A percentile compares a stretch with the other conserved stretches of the same genome.
These are phyloP conservation scores for Antheraea yamamai DNA, from an alignment of 2,888 invertebrate genomes.

Conservation along the genomic window DNA sequence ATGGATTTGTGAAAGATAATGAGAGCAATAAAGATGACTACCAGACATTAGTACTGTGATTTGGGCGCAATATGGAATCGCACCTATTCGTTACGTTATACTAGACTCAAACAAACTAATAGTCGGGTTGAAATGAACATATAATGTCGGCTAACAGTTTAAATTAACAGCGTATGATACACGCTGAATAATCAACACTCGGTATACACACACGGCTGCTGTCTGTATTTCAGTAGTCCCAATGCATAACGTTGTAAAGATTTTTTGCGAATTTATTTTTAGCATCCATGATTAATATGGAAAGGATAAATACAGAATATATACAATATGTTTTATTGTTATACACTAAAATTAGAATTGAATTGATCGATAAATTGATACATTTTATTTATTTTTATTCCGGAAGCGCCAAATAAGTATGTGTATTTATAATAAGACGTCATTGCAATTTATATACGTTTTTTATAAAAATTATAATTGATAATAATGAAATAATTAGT, in stretches of 20 bases:
- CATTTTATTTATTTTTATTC: too few species aligned
- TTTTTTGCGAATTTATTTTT: not conserved
- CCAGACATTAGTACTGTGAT: not conserved
- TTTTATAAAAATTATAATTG: too few species aligned
- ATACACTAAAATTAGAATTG: too few species aligned
- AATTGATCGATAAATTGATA: too few species aligned
- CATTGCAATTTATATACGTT: too few species aligned
- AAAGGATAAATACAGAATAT: too few species aligned
- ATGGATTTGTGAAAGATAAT: not conserved
- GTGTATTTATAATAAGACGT: too few species aligned
- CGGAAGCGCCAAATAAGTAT: too few species aligned
- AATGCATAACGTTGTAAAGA: slow-evolving; percentile 1
- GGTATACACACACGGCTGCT: not conserved
- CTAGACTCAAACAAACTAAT: not conserved
- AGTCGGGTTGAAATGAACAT: not conserved
- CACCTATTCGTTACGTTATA: not conserved
- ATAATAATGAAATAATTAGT: too few species aligned
- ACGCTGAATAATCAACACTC: not conserved
- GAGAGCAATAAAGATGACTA: not conserved
- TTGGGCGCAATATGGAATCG: not conserved
- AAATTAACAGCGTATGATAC: slow-evolving; percentile 8
- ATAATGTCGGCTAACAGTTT: not conserved
- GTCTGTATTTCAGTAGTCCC: not conserved
- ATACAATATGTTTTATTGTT: too few species aligned
- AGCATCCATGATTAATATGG: not conserved